Conservation (phyloP, 2,888 invertebrate species). For the Harpalus rubripes region DNA sequence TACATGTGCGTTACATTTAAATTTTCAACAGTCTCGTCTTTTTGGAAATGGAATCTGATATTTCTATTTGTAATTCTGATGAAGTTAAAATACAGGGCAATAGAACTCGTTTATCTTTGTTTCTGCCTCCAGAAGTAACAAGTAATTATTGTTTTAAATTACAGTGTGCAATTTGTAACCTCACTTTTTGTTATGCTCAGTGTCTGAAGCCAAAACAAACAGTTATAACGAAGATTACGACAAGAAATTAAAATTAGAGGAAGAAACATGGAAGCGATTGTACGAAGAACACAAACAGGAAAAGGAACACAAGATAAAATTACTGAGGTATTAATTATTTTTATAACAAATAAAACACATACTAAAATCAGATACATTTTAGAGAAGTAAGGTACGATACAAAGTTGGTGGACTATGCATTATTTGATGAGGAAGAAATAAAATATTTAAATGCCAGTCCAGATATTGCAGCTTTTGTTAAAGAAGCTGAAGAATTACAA, state of each 20-base stretch:
- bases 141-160: not conserved
- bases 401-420: slow-evolving; percentile 75
- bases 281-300: slow-evolving; percentile 76
- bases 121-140: slow-evolving; percentile 11
- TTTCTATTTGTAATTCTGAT: not conserved
- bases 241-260: slow-evolving; percentile 76
- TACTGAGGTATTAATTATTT: slow-evolving; percentile 75
- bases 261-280: slow-evolving; percentile 78
- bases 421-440: slow-evolving; percentile 77
- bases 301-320: slow-evolving; percentile 77
- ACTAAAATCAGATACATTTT: slow-evolving; percentile 27
- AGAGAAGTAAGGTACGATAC: slow-evolving; percentile 33
- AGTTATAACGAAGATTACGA: slow-evolving; percentile 73
- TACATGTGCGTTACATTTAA: too few relatives aligned
- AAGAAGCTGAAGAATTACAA: slow-evolving; percentile 76
- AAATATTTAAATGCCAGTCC: slow-evolving; percentile 77
- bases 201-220: slow-evolving; percentile 8
- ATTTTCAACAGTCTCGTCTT: too few relatives aligned
- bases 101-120: slow-evolving; percentile 40
- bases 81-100: not conserved
- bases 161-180: not conserved
- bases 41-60: slow-evolving; percentile 18
- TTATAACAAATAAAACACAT: not conserved
- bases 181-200: not conserved
- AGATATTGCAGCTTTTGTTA: slow-evolving; percentile 76